phyloP scores from a whole-genome alignment of 2,888 invertebrate species.

The Sesamia inferens region DNA sequence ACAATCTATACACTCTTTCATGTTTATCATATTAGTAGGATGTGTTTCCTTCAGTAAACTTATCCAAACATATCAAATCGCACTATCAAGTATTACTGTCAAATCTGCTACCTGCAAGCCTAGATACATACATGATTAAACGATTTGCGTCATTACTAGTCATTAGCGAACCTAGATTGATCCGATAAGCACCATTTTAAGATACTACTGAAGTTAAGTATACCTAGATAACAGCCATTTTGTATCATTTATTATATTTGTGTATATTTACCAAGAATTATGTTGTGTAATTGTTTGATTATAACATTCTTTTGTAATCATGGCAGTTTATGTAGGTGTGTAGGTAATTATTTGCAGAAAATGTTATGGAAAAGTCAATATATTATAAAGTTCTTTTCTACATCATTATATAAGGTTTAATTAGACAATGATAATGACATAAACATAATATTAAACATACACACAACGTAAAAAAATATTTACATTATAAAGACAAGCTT shows the following conservation, averaged over 20 bases:
- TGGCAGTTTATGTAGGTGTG: not conserved
- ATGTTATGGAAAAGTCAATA: constrained; percentile 9
- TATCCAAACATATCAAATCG: not conserved
- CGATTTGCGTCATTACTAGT: constrained; percentile 64
- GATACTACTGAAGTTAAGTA: constrained; percentile 65
- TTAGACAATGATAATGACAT: not conserved
- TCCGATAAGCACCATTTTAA: constrained; percentile 58
- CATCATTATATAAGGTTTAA: no score
- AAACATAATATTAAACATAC: not conserved
- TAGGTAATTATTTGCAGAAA: constrained; percentile 10
- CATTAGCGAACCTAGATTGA: constrained; percentile 53
- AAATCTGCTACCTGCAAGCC: constrained; percentile 16
- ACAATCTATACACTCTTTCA: no score
- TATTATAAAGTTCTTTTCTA: not conserved
- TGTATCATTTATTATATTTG: constrained; percentile 65
- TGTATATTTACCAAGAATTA: constrained; percentile 34
- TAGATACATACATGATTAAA: constrained; percentile 59
- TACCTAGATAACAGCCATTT: constrained; percentile 65
- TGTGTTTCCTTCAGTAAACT: not conserved
- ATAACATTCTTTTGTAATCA: constrained; percentile 18
- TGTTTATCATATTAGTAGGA: no score
- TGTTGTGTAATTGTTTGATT: constrained; percentile 22
- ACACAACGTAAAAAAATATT: not conserved
- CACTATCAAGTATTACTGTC: constrained; percentile 20
- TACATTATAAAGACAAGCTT: not conserved